These are phyloP conservation scores for Zhengitettix transpicula DNA, from an alignment of 2,888 invertebrate genomes.

Conservation along the genomic window DNA sequence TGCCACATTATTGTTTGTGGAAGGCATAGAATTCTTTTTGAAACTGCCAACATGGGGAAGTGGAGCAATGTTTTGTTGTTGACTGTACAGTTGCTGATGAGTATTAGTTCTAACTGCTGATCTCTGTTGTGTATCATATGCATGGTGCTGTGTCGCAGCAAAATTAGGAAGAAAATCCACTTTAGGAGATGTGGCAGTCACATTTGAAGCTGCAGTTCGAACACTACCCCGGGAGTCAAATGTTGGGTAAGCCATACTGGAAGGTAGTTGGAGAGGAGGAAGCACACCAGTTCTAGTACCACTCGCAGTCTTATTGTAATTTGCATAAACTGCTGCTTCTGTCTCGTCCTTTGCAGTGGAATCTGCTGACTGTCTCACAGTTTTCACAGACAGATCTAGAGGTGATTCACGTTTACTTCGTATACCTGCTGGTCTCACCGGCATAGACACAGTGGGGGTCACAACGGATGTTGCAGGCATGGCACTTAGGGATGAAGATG, in stretches of 20 bases:
- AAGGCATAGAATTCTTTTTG: constrained; percentile 19
- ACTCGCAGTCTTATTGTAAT: constrained; percentile 11
- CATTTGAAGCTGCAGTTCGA: constrained; percentile 10
- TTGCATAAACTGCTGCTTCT: constrained; percentile 19
- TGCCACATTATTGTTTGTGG: too few species aligned
- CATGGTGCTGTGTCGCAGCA: constrained; percentile 23
- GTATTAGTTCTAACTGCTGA: background rate
- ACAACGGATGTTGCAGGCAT: too few species aligned
- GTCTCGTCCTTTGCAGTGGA: constrained; percentile 59
- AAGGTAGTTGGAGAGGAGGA: constrained; percentile 18
- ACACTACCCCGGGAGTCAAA: constrained; percentile 15
- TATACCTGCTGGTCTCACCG: background rate
- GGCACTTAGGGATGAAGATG: background rate
- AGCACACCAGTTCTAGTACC: constrained; percentile 13
- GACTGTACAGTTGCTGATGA: constrained; percentile 17
- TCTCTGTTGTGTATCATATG: background rate
- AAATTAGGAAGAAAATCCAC: constrained; percentile 68
- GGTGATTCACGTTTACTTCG: constrained; percentile 55
- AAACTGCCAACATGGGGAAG: constrained; percentile 23
- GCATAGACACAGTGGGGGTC: background rate
- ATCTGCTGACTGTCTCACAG: constrained; percentile 74
- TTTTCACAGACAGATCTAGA: constrained; percentile 75
- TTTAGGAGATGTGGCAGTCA: constrained; percentile 35
- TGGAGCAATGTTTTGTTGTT: constrained; percentile 15
- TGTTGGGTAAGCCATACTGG: constrained; percentile 15